Evolutionary conservation across 2,113 vertebrate species (phyloP), one percentile per base, ranked within the genome.

Genomic region (Syngnathus typhle): DNA sequence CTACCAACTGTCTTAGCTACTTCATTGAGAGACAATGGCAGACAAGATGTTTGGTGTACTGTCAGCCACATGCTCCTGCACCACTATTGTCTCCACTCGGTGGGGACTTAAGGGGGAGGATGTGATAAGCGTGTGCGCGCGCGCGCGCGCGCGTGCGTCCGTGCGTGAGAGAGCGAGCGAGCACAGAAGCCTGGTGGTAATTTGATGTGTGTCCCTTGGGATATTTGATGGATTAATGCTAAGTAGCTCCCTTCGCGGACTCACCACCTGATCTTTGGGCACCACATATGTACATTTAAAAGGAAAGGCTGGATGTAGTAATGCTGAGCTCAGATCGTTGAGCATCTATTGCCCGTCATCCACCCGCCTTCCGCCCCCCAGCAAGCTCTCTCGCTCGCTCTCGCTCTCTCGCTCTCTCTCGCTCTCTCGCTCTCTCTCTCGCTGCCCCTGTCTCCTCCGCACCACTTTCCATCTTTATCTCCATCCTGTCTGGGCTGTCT

Each of bases 151-250:
- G 67, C 58, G 69, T 37, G 64, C 38, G 44, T 60, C 46, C 11
- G 46, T 56, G 59, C 55, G 64, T 55, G 7, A 64, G 70, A 78
- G 68, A 79, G 83, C 76, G 7, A 64, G 70, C 76, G 68, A 79
- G 83, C 76, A 83, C 83, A 85, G 87, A 87, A 82, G 83, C 82
- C 75, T 79, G 63, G 73, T 87, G 83, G 79, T 88, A 87, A 88
- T 84, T 85, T 85, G 85, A 88, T 85, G 82, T 85, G 75, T 84
- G 82, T 87, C 87, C 82, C 87, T 58, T 49, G 87, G 87, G 87
- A 85, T 85, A 79, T 85, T 87, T 87, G 87, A 88, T 87, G 87
- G 87, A 87, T 88, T 87, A 88, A 84, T 82, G 83, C 83, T 84
- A 83, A 88, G 78, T 81, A 85, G 86, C 82, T 82, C 79, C 80